Percentiles rank a stretch among this genome's conserved stretches.
These are phyloP conservation scores for Indri indri DNA, from an alignment of 2,113 vertebrate species.

Conservation along the genomic window DNA sequence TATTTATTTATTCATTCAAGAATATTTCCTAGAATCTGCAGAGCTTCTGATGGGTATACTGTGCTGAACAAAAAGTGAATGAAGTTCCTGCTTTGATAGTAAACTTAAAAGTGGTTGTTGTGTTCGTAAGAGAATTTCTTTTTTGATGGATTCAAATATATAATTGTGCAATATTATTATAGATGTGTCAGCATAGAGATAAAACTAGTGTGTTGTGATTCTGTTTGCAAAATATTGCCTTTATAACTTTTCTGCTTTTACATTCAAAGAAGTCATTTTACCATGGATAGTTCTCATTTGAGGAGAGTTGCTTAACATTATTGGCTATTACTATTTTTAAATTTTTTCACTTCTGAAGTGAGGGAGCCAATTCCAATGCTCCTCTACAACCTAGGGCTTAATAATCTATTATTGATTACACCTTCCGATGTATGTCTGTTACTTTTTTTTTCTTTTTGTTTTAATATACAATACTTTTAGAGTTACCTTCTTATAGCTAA, in stretches of 20 bases:
- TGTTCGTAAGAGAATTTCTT: background rate
- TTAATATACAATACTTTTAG: too few species aligned
- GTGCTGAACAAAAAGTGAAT: background rate
- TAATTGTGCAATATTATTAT: background rate
- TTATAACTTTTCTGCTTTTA: background rate
- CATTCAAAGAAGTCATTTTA: background rate
- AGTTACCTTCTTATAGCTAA: too few species aligned
- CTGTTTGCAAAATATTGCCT: background rate
- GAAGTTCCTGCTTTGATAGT: background rate
- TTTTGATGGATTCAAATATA: background rate
- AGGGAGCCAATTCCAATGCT: background rate
- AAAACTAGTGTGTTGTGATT: background rate
- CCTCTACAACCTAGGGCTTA: background rate
- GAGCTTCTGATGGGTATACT: background rate
- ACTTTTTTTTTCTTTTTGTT: background rate
- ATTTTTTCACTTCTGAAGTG: background rate
- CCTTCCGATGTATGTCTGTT: background rate
- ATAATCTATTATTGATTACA: background rate
- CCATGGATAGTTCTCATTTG: background rate
- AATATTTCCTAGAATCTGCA: background rate
- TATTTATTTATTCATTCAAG: background rate
- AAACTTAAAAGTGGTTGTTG: background rate
- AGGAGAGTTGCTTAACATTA: background rate
- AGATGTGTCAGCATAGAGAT: background rate
- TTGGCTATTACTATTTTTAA: background rate